Conservation (phyloP, 2,888 invertebrate species). For the Drosophila vallismaia region DNA sequence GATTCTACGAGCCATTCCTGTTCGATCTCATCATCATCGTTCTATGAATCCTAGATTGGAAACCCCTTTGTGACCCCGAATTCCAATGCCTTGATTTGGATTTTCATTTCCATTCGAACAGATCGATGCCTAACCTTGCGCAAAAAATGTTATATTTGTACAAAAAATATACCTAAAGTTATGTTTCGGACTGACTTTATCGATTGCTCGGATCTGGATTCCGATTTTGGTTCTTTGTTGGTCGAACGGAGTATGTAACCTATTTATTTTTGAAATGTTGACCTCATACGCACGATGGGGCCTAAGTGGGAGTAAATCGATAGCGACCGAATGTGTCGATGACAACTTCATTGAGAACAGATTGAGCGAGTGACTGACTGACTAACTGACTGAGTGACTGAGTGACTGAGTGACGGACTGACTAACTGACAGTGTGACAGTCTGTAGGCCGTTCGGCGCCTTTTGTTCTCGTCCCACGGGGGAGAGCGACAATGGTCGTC, state of each 20-base stretch:
- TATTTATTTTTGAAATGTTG: constrained; percentile 76
- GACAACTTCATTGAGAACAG: constrained; percentile 70
- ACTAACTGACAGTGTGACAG: constrained; percentile 19
- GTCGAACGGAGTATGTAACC: constrained; percentile 60
- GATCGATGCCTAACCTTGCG: constrained; percentile 53
- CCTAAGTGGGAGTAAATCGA: constrained; percentile 51
- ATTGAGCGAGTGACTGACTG: constrained; percentile 34
- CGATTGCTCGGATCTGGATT: constrained; percentile 20
- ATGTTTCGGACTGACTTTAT: constrained; percentile 12
- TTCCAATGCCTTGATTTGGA: constrained; percentile 37
- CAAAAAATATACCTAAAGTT: not conserved
- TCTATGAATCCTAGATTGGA: not conserved
- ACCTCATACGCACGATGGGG: constrained; percentile 65
- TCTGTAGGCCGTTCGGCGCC: constrained; percentile 25
- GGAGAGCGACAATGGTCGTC: constrained; percentile 9
- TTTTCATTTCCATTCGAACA: constrained; percentile 38
- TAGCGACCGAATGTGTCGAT: constrained; percentile 72
- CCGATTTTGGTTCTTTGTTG: constrained; percentile 39
- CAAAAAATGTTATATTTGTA: constrained; percentile 22
- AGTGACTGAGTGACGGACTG: constrained; percentile 19
- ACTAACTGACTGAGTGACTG: constrained; percentile 26
- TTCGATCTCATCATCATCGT: not conserved
- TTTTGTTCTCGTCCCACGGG: constrained; percentile 39
- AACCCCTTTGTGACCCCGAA: constrained; percentile 14
- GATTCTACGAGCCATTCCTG: not conserved